A percentile compares a stretch with the other conserved stretches of the same genome.
Conservation (phyloP, 64 coral and sea anemone genomes). For the Anthopleura sola region DNA sequence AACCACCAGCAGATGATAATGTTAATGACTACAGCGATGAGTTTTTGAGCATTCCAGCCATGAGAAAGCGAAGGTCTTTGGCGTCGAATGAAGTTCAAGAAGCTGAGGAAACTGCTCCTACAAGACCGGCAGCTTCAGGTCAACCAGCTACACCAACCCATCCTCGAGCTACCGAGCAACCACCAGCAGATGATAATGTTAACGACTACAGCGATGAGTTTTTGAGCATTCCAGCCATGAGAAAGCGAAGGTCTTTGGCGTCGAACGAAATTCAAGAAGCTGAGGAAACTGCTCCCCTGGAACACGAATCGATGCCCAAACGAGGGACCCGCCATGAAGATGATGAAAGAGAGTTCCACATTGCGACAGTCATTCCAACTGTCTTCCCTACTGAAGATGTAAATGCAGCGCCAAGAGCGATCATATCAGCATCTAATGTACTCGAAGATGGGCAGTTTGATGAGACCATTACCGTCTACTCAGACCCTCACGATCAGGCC, state of each 20-base stretch:
- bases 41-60: background rate
- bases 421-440: background rate
- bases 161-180: background rate
- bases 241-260: constrained; percentile 1
- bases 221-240: background rate
- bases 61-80: constrained; percentile 5
- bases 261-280: background rate
- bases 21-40: background rate
- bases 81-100: background rate
- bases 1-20: background rate
- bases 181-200: background rate
- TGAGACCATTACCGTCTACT: background rate
- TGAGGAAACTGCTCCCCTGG: background rate
- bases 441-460: constrained; percentile 14
- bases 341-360: background rate
- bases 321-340: background rate
- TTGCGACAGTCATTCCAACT: background rate
- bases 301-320: too few relatives aligned
- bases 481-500: background rate
- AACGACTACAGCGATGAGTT: background rate
- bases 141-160: background rate
- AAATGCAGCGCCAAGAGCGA: background rate
- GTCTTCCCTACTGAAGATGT: background rate
- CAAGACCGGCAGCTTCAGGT: background rate
- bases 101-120: background rate